Evolutionary conservation across 2,113 vertebrate genomes (phyloP), one percentile per base, ranked within the genome.

Genomic region (Oreotrochilus melanogaster): DNA sequence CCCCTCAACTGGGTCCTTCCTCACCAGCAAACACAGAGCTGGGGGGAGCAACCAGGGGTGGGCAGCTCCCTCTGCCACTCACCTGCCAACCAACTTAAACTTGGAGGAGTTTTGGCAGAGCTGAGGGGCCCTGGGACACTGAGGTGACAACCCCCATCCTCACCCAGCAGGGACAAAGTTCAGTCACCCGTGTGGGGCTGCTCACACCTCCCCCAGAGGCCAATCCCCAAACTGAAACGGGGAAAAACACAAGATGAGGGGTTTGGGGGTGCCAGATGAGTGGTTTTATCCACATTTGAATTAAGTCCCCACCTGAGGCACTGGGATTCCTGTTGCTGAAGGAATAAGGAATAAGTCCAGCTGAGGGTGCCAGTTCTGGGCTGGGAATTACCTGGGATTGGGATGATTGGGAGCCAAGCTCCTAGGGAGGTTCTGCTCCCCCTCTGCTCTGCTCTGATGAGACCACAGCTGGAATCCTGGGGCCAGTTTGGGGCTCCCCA

Each of bases 1-100:
- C 27, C 9, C 53, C 42, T 43, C 37, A 4, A n/a, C 18, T 45
- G 15, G 45, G 45, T 45, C 45, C 71, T 25, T 11, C 8, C 7
- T 3, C 31, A 42, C 24, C 47, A 23, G 39, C 1, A 6, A 74
- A 10, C 2, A 45, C 58, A 18, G 19, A 5, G 28, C 16, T 16
- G 18, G 27, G 30, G 71, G 47, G 18, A 4, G 54, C 51, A 25
- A 30, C 8, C 43, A 33, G 4, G 11, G 23, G 56, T 2, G 2
- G 27, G 57, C 73, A 69, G 54, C 18, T 18, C 43, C 14, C 51
- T 11, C 58, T 7, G 31, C 23, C 45, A 11, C 37, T 23, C 25
- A 0, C 39, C 10, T 9, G 2, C 2, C 3, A 3, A 21, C 1
- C 27, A 4, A 4, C 2, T 6, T 4, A 10, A 0, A 62, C 0